Evolutionary conservation across 1,140 invertebrate genomes (phyloP).

Genomic region (Mercenaria mercenaria): DNA sequence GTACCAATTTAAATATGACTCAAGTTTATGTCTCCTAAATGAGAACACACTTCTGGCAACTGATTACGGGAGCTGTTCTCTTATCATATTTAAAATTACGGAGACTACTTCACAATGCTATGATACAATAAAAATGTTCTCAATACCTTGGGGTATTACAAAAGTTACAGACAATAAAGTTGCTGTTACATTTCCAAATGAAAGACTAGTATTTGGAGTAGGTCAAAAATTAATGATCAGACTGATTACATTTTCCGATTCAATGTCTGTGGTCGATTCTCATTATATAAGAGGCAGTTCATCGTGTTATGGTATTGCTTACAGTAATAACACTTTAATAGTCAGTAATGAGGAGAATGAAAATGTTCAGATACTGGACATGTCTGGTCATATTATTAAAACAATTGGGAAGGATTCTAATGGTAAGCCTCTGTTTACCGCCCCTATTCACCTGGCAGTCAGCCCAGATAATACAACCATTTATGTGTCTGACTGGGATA

Average conservation of each 20-base stretch:
- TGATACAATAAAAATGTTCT: not conserved
- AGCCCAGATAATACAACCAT: constrained; percentile 12
- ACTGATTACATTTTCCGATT: not conserved
- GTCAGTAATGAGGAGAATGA: not conserved
- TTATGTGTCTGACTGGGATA: not conserved
- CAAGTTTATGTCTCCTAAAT: not conserved
- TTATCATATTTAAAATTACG: not conserved
- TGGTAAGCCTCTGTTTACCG: not conserved
- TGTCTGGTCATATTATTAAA: not conserved
- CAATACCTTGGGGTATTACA: not conserved
- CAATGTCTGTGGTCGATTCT: not conserved
- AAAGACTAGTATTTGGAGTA: not conserved
- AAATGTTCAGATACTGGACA: not conserved
- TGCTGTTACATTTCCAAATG: constrained; percentile 17
- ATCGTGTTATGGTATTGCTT: not conserved
- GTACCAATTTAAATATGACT: no score
- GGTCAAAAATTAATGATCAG: no score
- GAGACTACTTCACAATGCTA: not conserved
- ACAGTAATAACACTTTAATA: not conserved
- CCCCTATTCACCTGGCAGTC: not conserved
- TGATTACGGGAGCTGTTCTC: not conserved
- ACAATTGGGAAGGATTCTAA: not conserved
- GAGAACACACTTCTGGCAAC: not conserved
- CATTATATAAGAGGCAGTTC: not conserved
- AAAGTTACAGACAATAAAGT: not conserved